These are phyloP conservation scores for Hylyphantes graminicola DNA, from an alignment of 1,140 invertebrate species.

Conservation along the genomic window DNA sequence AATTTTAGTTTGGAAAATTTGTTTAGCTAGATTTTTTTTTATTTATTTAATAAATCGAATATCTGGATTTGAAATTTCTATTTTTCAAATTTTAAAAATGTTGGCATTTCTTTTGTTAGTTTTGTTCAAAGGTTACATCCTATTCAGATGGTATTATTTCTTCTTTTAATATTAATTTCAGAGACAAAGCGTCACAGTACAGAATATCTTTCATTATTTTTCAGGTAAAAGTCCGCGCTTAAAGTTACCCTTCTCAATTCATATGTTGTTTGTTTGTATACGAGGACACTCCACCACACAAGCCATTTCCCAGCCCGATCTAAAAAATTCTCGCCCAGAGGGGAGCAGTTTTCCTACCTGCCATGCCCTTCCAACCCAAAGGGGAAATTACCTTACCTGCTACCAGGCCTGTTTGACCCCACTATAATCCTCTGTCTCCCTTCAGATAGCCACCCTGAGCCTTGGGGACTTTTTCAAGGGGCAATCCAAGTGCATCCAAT, in stretches of 20 bases:
- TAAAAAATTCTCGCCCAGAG: background rate
- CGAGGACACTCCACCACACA: conserved; percentile 74
- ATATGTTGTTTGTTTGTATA: conserved; percentile 93
- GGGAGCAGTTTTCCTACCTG: background rate
- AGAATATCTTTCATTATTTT: background rate
- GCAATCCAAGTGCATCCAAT: background rate
- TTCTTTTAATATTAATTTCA: no score
- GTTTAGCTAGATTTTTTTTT: no score
- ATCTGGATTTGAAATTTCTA: no score
- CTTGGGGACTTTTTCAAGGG: background rate
- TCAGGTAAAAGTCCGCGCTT: conserved; percentile 86
- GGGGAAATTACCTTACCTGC: conserved; percentile 1
- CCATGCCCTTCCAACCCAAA: conserved; percentile 4
- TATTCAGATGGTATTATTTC: background rate
- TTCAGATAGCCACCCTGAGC: conserved; percentile 4
- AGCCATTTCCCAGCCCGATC: conserved; percentile 2
- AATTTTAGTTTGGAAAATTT: no score
- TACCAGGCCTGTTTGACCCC: conserved; percentile 42
- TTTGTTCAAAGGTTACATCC: background rate
- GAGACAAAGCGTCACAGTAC: no score
- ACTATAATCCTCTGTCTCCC: conserved; percentile 51
- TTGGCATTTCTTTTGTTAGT: background rate
- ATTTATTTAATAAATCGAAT: no score
- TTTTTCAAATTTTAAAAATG: no score
- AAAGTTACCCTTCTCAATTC: conserved; percentile 93